Evolutionary conservation across 1,140 invertebrate genomes (phyloP).

Genomic region (Caenorhabditis briggsae): DNA sequence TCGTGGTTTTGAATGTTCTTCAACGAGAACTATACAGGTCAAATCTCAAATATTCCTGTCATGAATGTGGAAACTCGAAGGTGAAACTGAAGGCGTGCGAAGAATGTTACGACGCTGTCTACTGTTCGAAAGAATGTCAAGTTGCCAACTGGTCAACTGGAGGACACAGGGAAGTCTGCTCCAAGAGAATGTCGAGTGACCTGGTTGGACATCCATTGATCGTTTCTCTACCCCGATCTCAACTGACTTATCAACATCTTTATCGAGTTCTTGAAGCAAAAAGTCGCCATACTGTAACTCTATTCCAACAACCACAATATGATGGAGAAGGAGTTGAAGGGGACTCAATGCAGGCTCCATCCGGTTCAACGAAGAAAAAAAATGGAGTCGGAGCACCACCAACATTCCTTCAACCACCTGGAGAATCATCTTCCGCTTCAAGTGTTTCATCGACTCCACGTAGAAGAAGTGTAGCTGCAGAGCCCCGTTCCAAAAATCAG

Average conservation of each 20-base stretch:
- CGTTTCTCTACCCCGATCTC: constrained; percentile 79
- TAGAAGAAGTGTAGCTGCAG: constrained; percentile 50
- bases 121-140: constrained; percentile 75
- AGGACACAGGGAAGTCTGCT: constrained; percentile 59
- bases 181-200: constrained; percentile 69
- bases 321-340: constrained; percentile 17
- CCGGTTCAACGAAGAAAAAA: constrained; percentile 4
- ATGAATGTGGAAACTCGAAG: constrained; percentile 51
- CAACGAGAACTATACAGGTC: constrained; percentile 62
- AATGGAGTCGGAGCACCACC: constrained; percentile 57
- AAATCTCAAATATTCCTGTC: constrained; percentile 47
- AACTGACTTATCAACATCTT: constrained; percentile 79
- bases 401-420: constrained; percentile 49
- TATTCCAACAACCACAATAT: constrained; percentile 50
- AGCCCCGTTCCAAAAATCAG: constrained; percentile 19
- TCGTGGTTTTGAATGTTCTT: constrained; percentile 62
- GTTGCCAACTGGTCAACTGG: constrained; percentile 60
- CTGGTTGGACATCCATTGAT: constrained; percentile 80
- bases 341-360: constrained; percentile 20
- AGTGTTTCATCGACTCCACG: constrained; percentile 48
- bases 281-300: constrained; percentile 75
- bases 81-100: constrained; percentile 64
- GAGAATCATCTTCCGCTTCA: constrained; percentile 23
- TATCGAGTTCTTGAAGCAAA: constrained; percentile 79
- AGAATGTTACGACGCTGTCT: constrained; percentile 68